These are phyloP conservation scores for Euschistus heros DNA, from an alignment of 1,140 invertebrate species.

Conservation along the genomic window DNA sequence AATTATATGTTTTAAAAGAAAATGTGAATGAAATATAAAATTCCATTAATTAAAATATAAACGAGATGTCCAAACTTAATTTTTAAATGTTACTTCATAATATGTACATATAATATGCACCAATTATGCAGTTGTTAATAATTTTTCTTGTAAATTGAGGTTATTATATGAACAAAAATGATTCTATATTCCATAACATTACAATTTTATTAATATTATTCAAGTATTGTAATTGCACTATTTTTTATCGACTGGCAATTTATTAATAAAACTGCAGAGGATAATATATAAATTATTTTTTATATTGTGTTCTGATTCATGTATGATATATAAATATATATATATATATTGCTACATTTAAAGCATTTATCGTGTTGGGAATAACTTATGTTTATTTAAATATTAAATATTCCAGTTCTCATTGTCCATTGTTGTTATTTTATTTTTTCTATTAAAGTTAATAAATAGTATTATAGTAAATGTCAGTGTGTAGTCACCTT, in stretches of 20 bases:
- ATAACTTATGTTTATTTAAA: background rate
- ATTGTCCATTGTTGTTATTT: background rate
- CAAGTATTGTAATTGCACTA: slow-evolving; percentile 3
- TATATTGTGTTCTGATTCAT: background rate
- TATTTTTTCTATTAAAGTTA: background rate
- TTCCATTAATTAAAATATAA: background rate
- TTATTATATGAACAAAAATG: background rate
- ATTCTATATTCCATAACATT: background rate
- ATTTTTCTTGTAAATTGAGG: background rate
- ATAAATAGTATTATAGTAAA: background rate
- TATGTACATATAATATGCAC: background rate
- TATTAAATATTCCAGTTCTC: background rate
- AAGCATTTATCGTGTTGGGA: background rate
- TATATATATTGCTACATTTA: background rate
- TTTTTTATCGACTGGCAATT: background rate
- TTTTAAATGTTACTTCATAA: background rate
- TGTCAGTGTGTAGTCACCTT: background rate
- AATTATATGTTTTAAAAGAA: no score
- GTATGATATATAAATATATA: background rate
- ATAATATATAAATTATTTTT: background rate
- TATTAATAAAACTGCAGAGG: background rate
- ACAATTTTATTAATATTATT: background rate
- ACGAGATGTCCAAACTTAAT: background rate
- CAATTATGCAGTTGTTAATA: background rate
- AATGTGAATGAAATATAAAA: no score